Base-by-base conservation (phyloP, 2,888 invertebrate genomes). In the Andrena hattorfiana region DNA sequence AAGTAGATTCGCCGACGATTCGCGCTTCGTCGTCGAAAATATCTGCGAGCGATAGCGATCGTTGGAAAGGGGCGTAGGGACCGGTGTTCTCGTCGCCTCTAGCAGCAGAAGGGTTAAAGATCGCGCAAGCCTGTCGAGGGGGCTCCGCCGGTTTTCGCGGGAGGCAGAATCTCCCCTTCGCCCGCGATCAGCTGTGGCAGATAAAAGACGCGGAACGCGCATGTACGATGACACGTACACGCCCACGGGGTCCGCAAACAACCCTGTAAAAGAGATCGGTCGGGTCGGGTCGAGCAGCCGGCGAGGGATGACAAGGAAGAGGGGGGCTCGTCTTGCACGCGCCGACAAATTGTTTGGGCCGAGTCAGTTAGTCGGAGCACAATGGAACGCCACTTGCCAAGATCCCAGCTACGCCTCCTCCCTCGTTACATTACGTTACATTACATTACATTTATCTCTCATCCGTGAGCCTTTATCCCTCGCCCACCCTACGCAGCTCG, bases 381-480 rank as follows among this genome's bases (percentile, higher is more conserved):
- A 93, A 93, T 93, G 90, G 93, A 93, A 92, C 92, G 91, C 90
- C 91, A 92, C 92, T 93, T 92, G 92, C 90, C 90, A 71, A 80
- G 67, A 85, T 83, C 85, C 86, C 83, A 69, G 79, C 77, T 81
- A 81, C 87, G 77, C 87, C 91, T 89, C 93, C 94, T 92, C 92
- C 93, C 94, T 94, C 93, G 93, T 94, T 94, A 93, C 92, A 90
- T 93, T 92, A 90, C 93, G 91, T 93, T 92, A 93, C 93, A 92
- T 94, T 94, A 75, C 93, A 92, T 93, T 93, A 94, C 93, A 93
- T 94, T 94, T 94, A 93, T 94, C 94, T 93, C 92, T 90, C 88
- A 90, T 92, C 90, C 91, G 84, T 70, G 49, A 62, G 79, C 81
- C 71, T 85, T 76, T 74, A 77, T 85, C 88, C 86, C 67, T 63